Evolutionary conservation across 2,113 vertebrate genomes (phyloP).

Genomic region (Dinomys branickii): DNA sequence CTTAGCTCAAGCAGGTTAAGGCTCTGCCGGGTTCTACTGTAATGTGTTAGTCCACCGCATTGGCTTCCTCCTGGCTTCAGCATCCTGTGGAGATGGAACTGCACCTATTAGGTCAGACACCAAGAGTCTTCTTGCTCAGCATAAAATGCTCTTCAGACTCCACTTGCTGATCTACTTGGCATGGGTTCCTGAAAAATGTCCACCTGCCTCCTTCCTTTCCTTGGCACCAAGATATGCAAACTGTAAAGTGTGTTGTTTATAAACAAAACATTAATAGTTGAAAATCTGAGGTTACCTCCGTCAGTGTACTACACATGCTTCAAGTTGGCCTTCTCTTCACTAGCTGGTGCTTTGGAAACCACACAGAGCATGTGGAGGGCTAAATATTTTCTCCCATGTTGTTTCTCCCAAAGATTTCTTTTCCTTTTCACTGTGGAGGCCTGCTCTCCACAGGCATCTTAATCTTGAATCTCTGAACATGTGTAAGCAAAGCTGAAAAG

Average conservation of each 20-base stretch:
- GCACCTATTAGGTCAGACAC: background rate
- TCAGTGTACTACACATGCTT: background rate
- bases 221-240: background rate
- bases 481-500: constrained; percentile 35
- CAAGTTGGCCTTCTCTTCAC: background rate
- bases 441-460: background rate
- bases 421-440: background rate
- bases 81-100: background rate
- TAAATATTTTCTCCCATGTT: background rate
- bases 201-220: too few species aligned
- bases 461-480: constrained; percentile 32
- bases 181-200: background rate
- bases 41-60: background rate
- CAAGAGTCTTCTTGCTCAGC: background rate
- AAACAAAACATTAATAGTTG: background rate
- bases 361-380: background rate
- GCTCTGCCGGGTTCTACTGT: background rate
- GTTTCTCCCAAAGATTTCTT: constrained; percentile 4
- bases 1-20: background rate
- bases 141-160: background rate
- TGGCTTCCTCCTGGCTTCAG: background rate
- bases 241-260: background rate
- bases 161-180: background rate
- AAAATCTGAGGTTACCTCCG: background rate
- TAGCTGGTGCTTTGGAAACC: background rate